These are phyloP conservation scores for Drosophila seclusa DNA, from an alignment of 2,888 invertebrate genomes.

Conservation along the genomic window DNA sequence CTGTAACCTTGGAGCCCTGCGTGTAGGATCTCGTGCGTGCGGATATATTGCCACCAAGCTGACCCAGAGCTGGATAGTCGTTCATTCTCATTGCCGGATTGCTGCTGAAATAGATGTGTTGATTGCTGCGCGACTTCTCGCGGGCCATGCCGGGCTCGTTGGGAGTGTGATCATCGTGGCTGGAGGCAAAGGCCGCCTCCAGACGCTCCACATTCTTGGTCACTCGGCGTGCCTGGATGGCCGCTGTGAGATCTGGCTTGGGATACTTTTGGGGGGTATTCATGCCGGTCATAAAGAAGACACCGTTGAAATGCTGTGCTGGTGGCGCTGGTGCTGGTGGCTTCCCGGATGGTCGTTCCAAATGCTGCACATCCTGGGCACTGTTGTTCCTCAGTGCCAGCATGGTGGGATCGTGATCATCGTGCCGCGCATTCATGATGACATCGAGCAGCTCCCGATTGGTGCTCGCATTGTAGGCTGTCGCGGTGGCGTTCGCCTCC, in stretches of 20 bases:
- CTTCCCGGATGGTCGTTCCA: conserved; percentile 33
- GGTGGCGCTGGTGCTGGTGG: conserved; percentile 79
- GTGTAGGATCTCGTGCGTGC: conserved; percentile 84
- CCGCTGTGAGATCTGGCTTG: conserved; percentile 85
- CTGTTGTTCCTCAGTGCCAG: conserved; percentile 83
- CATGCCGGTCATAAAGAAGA: conserved; percentile 87
- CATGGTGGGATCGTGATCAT: conserved; percentile 84
- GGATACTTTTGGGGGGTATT: conserved; percentile 85
- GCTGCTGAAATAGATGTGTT: conserved; percentile 84
- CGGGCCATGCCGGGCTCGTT: conserved; percentile 88
- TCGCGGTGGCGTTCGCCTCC: conserved; percentile 70
- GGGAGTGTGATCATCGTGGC: conserved; percentile 84
- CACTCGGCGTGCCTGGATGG: conserved; percentile 87
- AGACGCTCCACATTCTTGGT: conserved; percentile 93
- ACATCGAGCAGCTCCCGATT: conserved; percentile 87
- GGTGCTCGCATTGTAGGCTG: conserved; percentile 82
- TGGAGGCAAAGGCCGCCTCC: conserved; percentile 85
- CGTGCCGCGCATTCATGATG: conserved; percentile 86
- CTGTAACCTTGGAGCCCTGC: conserved; percentile 88
- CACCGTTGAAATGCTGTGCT: conserved; percentile 86
- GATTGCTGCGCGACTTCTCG: conserved; percentile 84
- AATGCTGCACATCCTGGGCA: conserved; percentile 39
- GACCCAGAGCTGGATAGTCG: conserved; percentile 82
- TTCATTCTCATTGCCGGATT: conserved; percentile 81
- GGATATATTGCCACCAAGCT: conserved; percentile 89